A percentile compares a stretch with the other conserved stretches of the same genome.
Evolutionary conservation across 2,113 vertebrate genomes (phyloP).

Genomic region (Clupea harengus): DNA sequence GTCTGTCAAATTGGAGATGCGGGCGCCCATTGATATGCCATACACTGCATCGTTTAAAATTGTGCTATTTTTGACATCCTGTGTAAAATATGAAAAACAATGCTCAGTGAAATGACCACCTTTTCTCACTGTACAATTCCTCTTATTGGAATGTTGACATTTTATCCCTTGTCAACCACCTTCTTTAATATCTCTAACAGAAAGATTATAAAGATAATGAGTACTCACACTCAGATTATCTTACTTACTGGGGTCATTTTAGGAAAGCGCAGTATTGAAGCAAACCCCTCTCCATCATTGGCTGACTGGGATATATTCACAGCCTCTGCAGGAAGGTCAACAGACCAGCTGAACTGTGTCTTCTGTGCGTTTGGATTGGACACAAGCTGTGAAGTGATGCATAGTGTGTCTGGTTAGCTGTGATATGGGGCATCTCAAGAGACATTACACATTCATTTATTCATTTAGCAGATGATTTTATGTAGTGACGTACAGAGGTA

Average conservation of each 20-base stretch:
- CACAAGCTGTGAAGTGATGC: constrained; percentile 20
- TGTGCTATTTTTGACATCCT: background rate
- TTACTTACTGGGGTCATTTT: constrained; percentile 35
- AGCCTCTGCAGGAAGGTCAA: constrained; percentile 44
- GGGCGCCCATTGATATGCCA: constrained; percentile 50
- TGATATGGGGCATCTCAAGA: background rate
- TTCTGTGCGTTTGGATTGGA: fast-evolving
- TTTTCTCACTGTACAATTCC: background rate
- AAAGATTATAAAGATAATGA: background rate
- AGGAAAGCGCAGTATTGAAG: constrained; percentile 36
- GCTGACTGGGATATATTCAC: background rate
- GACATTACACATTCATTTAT: background rate
- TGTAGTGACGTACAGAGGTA: too few relatives aligned
- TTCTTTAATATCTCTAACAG: background rate
- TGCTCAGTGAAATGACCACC: background rate
- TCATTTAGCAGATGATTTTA: too few relatives aligned
- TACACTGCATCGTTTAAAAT: constrained; percentile 24
- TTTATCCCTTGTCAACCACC: background rate
- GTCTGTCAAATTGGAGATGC: constrained; percentile 46
- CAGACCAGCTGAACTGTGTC: fast-evolving
- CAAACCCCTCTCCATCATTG: constrained; percentile 6
- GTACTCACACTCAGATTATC: background rate
- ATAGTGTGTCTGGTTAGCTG: background rate
- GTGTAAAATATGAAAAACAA: background rate
- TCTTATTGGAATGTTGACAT: background rate